Percentiles rank a stretch among this genome's conserved stretches.
Conservation (phyloP, 2,888 invertebrate species). For the Caenorhabditis virilis region DNA sequence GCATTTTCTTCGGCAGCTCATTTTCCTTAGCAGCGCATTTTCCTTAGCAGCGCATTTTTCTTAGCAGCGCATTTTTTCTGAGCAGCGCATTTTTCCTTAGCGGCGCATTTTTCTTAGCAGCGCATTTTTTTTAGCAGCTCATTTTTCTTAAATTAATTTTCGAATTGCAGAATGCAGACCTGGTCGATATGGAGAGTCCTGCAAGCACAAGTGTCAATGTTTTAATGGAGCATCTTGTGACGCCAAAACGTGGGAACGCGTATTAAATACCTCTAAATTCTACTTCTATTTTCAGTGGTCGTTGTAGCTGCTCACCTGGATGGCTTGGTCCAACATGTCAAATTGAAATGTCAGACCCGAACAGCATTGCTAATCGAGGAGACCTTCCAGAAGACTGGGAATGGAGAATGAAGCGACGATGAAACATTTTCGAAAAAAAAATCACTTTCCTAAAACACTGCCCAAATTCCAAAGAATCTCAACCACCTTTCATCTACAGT, state of each 20-base stretch:
- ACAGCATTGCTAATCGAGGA: conserved; percentile 61
- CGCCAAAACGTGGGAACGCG: conserved; percentile 72
- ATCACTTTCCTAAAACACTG: too few species aligned
- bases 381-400: conserved; percentile 64
- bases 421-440: neutral
- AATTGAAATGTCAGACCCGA: conserved; percentile 58
- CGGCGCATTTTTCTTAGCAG: too few species aligned
- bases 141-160: too few species aligned
- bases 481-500: neutral
- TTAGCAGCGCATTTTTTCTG: too few species aligned
- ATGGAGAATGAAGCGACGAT: conserved; percentile 36
- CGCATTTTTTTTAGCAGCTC: too few species aligned
- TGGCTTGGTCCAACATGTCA: conserved; percentile 68
- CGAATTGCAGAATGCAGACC: conserved; percentile 69
- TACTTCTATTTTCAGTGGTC: conserved; percentile 75
- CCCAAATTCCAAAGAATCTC: neutral
- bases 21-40: too few species aligned
- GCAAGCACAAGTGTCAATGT: conserved; percentile 83
- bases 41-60: too few species aligned
- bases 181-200: conserved; percentile 72
- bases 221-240: conserved; percentile 88
- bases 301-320: conserved; percentile 70
- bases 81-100: too few species aligned
- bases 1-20: too few species aligned
- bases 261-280: neutral